A percentile compares a stretch with the other conserved stretches of the same genome.
phyloP scores from a whole-genome alignment of 2,113 vertebrate genomes.

The Oxygymnocypris stewartii region DNA sequence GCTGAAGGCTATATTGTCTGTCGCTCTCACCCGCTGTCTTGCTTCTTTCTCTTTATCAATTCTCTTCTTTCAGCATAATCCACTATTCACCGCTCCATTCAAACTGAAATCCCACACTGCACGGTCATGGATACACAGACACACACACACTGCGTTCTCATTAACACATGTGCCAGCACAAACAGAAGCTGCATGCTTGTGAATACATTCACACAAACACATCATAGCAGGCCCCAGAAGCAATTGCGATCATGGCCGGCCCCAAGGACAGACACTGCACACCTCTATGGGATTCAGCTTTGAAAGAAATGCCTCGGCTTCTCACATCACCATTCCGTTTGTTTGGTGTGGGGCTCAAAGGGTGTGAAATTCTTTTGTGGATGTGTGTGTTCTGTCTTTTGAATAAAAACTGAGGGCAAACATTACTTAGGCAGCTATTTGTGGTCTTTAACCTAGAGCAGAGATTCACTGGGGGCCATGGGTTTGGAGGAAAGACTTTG shows the following conservation, averaged over 20 bases:
- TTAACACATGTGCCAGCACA: slow-evolving; percentile 38
- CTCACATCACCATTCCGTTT: slow-evolving; percentile 35
- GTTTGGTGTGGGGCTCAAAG: slow-evolving; percentile 35
- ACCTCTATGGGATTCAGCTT: slow-evolving; percentile 34
- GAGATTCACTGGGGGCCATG: neutral
- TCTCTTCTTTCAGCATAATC: slow-evolving; percentile 37
- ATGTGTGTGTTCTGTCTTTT: slow-evolving; percentile 31
- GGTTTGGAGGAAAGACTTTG: neutral
- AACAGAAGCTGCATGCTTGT: slow-evolving; percentile 22
- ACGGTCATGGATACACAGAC: slow-evolving; percentile 20
- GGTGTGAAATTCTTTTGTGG: slow-evolving; percentile 31
- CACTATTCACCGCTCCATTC: slow-evolving; percentile 32
- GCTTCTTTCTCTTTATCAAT: slow-evolving; percentile 23
- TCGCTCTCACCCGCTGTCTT: slow-evolving; percentile 17
- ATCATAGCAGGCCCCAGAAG: neutral
- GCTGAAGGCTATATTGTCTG: slow-evolving; percentile 21
- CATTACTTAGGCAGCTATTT: neutral
- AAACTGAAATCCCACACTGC: slow-evolving; percentile 22
- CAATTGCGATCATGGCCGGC: slow-evolving; percentile 13
- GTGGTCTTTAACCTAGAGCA: slow-evolving; percentile 17
- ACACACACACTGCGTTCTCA: slow-evolving; percentile 13
- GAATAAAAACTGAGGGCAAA: slow-evolving; percentile 39
- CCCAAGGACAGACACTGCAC: slow-evolving; percentile 34
- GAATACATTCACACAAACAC: slow-evolving; percentile 17
- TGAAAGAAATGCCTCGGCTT: slow-evolving; percentile 39